Conservation (phyloP, 2,113 vertebrate genomes). For the Aptenodytes patagonicus region DNA sequence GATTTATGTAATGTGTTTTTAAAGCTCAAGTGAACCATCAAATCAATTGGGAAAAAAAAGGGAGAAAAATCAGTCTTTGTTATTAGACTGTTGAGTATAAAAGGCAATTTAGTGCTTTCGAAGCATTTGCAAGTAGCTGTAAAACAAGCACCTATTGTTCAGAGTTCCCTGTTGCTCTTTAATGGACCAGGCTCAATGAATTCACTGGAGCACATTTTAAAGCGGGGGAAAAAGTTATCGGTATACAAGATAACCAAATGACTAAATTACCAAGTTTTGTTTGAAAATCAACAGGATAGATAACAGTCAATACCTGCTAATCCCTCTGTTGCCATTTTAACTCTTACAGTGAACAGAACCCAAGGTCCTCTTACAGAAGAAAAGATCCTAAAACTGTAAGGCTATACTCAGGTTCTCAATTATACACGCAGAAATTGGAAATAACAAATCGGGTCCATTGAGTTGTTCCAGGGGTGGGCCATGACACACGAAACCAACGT, state of each 20-base stretch:
- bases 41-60: constrained; percentile 45
- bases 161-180: constrained; percentile 16
- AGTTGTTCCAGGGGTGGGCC: not conserved
- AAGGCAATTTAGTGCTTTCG: constrained; percentile 63
- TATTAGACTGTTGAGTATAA: constrained; percentile 60
- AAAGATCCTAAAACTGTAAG: not conserved
- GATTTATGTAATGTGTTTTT: constrained; percentile 63
- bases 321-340: not conserved
- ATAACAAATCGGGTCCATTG: not conserved
- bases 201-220: not conserved
- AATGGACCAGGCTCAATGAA: constrained; percentile 28
- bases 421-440: not conserved
- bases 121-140: constrained; percentile 56
- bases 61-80: constrained; percentile 59
- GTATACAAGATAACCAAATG: not conserved
- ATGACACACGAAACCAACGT: not conserved
- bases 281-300: not conserved
- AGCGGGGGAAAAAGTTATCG: not conserved
- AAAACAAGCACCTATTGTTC: constrained; percentile 66
- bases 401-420: not conserved
- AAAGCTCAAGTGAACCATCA: constrained; percentile 62
- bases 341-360: not conserved
- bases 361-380: not conserved
- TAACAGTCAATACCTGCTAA: not conserved
- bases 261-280: not conserved